Conservation (phyloP, 2,888 invertebrate species). For the Pharmacophagus antenor region DNA sequence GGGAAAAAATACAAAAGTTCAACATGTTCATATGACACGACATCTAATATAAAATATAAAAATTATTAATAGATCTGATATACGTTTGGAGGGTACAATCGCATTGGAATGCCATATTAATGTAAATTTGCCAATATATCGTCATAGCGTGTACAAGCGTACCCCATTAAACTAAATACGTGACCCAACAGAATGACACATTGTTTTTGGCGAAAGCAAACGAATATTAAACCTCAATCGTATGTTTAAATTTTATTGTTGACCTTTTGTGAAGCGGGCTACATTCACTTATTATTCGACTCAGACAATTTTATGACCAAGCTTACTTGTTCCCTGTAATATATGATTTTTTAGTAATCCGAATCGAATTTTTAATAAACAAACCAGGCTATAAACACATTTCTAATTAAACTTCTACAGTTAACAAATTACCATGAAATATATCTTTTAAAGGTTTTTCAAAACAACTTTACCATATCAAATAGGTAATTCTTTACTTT, state of each 20-base stretch:
- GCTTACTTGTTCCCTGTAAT: conserved; percentile 35
- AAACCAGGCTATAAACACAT: too few relatives aligned
- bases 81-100: conserved; percentile 45
- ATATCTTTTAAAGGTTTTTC: too few relatives aligned
- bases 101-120: conserved; percentile 51
- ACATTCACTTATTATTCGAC: conserved; percentile 15
- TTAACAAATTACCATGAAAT: too few relatives aligned
- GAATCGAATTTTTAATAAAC: too few relatives aligned
- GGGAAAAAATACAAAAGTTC: too few relatives aligned
- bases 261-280: conserved; percentile 7
- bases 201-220: conserved; percentile 58
- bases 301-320: conserved; percentile 30
- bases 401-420: too few relatives aligned
- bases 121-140: conserved; percentile 55
- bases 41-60: not conserved
- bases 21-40: not conserved
- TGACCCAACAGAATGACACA: conserved; percentile 46
- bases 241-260: conserved; percentile 40
- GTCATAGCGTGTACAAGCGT: conserved; percentile 51
- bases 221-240: conserved; percentile 45
- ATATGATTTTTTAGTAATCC: too few relatives aligned
- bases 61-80: not conserved
- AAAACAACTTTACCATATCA: too few relatives aligned
- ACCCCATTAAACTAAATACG: conserved; percentile 61
- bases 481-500: too few relatives aligned